A percentile compares a stretch with the other conserved stretches of the same genome.
phyloP scores from a whole-genome alignment of 2,888 invertebrate genomes.

The Lysandra bellargus region DNA sequence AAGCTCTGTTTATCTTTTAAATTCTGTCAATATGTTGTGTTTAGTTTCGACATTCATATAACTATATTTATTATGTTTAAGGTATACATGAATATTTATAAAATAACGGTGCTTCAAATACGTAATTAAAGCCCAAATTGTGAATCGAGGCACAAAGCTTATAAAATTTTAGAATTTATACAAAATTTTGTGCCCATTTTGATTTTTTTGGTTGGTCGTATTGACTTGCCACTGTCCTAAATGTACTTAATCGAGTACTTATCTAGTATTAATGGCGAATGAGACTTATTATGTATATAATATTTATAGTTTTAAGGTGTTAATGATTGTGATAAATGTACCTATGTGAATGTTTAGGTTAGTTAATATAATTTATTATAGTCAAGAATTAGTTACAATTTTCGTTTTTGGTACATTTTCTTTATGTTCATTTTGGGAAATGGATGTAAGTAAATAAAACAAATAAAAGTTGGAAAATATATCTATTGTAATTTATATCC shows the following conservation, averaged over 20 bases:
- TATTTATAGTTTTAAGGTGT: not conserved
- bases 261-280: not conserved
- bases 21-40: too few species aligned
- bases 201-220: not conserved
- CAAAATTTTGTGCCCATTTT: too few species aligned
- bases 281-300: not conserved
- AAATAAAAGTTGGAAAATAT: not conserved
- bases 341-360: conserved; percentile 1
- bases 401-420: conserved; percentile 10
- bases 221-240: not conserved
- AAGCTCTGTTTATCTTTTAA: too few species aligned
- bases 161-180: too few species aligned
- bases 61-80: too few species aligned
- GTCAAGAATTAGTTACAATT: conserved; percentile 12
- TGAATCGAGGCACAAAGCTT: too few species aligned
- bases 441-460: not conserved
- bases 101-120: not conserved
- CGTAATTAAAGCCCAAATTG: not conserved
- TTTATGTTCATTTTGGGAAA: conserved; percentile 13
- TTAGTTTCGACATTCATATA: too few species aligned
- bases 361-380: conserved; percentile 11
- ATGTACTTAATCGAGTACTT: not conserved
- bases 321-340: conserved; percentile 17
- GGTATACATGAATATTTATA: not conserved
- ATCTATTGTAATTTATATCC: not conserved